A percentile compares a stretch with the other conserved stretches of the same genome.
These are phyloP conservation scores for Rousettus madagascariensis DNA, from an alignment of 2,797 vertebrate species.

Conservation along the genomic window DNA sequence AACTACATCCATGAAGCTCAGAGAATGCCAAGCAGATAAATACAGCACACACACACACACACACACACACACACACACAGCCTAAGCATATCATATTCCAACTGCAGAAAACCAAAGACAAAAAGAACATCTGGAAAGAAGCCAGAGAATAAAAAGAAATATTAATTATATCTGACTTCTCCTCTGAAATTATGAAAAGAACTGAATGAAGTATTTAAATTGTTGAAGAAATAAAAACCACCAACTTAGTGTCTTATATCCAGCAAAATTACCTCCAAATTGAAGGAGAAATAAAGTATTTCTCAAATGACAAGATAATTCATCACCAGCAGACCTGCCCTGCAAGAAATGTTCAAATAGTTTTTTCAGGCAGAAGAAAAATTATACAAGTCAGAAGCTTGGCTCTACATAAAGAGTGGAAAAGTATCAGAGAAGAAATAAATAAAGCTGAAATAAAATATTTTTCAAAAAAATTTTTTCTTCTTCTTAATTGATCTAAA, in stretches of 20 bases:
- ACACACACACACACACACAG: background rate
- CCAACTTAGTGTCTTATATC: background rate
- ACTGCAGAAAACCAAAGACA: background rate
- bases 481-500: background rate
- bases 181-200: background rate
- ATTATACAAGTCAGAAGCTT: background rate
- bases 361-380: background rate
- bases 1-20: background rate
- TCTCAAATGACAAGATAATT: background rate
- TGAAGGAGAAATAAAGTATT: background rate
- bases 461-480: background rate
- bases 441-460: conserved; percentile 15
- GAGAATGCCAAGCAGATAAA: background rate
- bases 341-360: background rate
- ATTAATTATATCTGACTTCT: background rate
- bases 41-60: background rate
- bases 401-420: background rate
- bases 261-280: background rate
- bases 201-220: background rate
- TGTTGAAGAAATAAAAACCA: background rate
- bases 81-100: background rate
- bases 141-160: background rate
- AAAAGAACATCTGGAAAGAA: background rate
- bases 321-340: background rate
- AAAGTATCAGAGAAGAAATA: background rate